Evolutionary conservation across 2,113 vertebrate genomes (phyloP), one percentile per base, ranked within the genome.

Genomic region (Morone saxatilis): DNA sequence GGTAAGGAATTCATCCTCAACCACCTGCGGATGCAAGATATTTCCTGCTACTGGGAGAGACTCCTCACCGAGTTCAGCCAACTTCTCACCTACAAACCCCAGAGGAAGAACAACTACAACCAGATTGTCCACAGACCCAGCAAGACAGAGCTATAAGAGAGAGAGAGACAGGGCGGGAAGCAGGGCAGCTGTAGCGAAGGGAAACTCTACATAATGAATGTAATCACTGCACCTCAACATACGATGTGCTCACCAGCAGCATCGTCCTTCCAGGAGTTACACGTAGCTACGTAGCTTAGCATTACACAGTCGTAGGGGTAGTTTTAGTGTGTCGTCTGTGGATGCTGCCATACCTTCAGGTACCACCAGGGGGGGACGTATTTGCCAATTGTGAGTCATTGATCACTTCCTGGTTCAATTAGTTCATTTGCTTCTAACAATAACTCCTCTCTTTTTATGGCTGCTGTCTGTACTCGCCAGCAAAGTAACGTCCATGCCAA

Each of bases 31-130:
- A 98, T 99, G 97, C 94, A 96, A 62, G 98, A 99, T 1, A 71
- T 99, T 70, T 96, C 96, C 76, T 98, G 97, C 92, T 99, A 99
- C 94, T 99, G 98, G 98, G 94, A 97, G 89, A 94, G 83, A 68
- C 96, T 99, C 61, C 95, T 99, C 71, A 95, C 93, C 1, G 95
- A 96, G 57, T 99, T 97, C 57, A 95, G 97, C 80, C 95, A 91
- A 63, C 93, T 97, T 43, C 93, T 99, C 74, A 94, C 94, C 76
- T 99, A 98, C 92, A 95, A 95, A 81, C 98, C 97, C 38, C 94
- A 95, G 85, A 95, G 91, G 71, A 96, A 81, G 75, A 94, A 89
- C 81, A 87, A 76, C 87, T 98, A 97, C 94, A 93, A 77, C 0
- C 95, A 97, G 89, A 95, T 99, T 80, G 66, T 85, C 59, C 90